Evolutionary conservation across 2,888 invertebrate species (phyloP).

Genomic region (Trachelus tabidus): DNA sequence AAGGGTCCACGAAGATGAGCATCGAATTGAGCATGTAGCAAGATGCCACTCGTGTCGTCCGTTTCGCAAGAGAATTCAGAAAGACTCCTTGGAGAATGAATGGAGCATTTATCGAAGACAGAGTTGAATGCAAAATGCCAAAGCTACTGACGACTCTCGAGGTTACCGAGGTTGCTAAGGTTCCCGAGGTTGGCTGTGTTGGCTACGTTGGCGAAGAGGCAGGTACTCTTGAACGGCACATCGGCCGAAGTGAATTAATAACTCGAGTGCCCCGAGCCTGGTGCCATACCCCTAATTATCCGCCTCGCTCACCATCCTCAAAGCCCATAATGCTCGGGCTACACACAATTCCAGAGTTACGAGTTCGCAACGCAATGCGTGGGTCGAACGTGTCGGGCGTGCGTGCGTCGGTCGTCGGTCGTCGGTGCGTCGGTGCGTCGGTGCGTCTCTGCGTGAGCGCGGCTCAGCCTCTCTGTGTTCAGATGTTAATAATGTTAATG

Average conservation of each 20-base stretch:
- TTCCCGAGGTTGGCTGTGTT: too few species aligned
- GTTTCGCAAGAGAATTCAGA: too few species aligned
- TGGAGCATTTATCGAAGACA: too few species aligned
- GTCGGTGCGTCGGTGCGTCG: conserved; percentile 14
- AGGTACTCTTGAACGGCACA: neutral
- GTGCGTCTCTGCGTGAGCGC: conserved; percentile 18
- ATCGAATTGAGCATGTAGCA: too few species aligned
- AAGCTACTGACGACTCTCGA: too few species aligned
- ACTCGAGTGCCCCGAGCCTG: conserved; percentile 8
- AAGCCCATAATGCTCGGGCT: conserved; percentile 34
- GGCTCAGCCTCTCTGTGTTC: conserved; percentile 23
- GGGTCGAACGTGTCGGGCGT: conserved; percentile 40
- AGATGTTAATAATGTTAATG: conserved; percentile 59
- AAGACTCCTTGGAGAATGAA: too few species aligned
- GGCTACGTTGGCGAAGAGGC: too few species aligned
- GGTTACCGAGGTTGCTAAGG: too few species aligned
- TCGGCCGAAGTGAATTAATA: conserved; percentile 7
- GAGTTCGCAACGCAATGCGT: conserved; percentile 38
- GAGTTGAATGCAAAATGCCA: too few species aligned
- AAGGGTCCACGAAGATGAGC: too few species aligned
- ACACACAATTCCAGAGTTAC: conserved; percentile 9
- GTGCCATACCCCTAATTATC: conserved; percentile 45
- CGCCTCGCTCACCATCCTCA: conserved; percentile 28
- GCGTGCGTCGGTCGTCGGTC: conserved; percentile 23
- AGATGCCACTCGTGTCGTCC: too few species aligned